Base-by-base conservation (phyloP, 2,113 vertebrate genomes). In the Nipponia nippon region DNA sequence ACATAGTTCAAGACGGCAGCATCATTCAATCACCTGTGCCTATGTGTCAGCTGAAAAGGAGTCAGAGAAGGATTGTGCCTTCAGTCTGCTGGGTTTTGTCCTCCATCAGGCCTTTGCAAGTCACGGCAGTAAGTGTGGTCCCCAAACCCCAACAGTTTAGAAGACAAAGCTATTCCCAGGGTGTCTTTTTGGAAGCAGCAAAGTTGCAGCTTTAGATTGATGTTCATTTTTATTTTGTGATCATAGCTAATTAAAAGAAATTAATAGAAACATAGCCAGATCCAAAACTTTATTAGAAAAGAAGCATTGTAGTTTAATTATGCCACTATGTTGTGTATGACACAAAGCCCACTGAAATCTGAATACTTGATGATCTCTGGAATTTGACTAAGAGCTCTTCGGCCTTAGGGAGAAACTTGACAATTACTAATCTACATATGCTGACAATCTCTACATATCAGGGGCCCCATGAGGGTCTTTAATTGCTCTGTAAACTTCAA, bases 401-500 rank as follows among this genome's bases (percentile, higher is more conserved):
- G 73, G 93, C 96, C 96, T 93, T 89, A 94, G 97, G 97, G 94
- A 97, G 83, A 97, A 97, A 96, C 96, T 65, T 94, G 85, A 92
- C 96, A 98, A 96, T 96, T 96, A 93, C 96, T 98, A 97, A 98
- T 98, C 97, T 98, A 97, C 92, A 95, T 95, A 97, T 85, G 85
- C 93, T 91, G 96, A 96, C 96, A 97, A 92, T 97, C 93, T 97
- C 94, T 73, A 87, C 87, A 75, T 95, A 97, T 97, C 80, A 76
- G 96, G 65, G 87, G 87, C 96, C 98, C 95, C 97, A 95, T 61
- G 98, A 98, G 95, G 91, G 95, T 96, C 89, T 94, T 98, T 98
- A 98, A 98, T 98, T 98, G 96, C 97, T 98, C 97, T 95, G 73
- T 98, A 98, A 98, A 97, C 97, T 98, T 98, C 97, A 97, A 88